phyloP scores from a whole-genome alignment of 2,113 vertebrate species.

The Ahaetulla prasina region DNA sequence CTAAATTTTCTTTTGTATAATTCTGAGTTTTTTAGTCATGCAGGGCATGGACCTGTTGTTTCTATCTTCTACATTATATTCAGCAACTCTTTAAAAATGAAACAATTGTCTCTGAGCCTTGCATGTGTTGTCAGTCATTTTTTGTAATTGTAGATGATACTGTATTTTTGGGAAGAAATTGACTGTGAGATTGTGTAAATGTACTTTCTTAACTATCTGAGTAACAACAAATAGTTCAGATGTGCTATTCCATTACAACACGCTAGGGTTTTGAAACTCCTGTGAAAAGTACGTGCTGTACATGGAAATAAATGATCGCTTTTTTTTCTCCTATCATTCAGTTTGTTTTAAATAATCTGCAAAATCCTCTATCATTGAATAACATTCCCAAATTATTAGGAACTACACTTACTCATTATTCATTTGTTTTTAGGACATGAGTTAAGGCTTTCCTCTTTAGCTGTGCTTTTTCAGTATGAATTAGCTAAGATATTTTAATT shows the following conservation, averaged over 20 bases:
- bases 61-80: not conserved
- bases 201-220: conserved; percentile 46
- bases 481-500: not conserved
- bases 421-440: not conserved
- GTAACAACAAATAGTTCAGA: conserved; percentile 24
- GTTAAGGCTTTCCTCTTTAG: not conserved
- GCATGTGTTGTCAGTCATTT: not conserved
- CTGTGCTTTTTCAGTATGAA: not conserved
- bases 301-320: not conserved
- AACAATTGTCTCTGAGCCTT: not conserved
- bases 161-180: not conserved
- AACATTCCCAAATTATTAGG: not conserved
- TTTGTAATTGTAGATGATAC: not conserved
- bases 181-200: conserved; percentile 13
- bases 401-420: not conserved
- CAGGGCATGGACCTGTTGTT: not conserved
- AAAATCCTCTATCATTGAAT: not conserved
- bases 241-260: conserved; percentile 29
- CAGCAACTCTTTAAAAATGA: not conserved
- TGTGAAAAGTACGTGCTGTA: not conserved
- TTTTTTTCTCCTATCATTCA: not conserved
- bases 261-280: conserved; percentile 40
- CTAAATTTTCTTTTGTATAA: not conserved
- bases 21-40: not conserved
- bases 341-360: not conserved